These are phyloP conservation scores for Rynchops niger DNA, from an alignment of 2,113 vertebrate genomes.

Conservation along the genomic window DNA sequence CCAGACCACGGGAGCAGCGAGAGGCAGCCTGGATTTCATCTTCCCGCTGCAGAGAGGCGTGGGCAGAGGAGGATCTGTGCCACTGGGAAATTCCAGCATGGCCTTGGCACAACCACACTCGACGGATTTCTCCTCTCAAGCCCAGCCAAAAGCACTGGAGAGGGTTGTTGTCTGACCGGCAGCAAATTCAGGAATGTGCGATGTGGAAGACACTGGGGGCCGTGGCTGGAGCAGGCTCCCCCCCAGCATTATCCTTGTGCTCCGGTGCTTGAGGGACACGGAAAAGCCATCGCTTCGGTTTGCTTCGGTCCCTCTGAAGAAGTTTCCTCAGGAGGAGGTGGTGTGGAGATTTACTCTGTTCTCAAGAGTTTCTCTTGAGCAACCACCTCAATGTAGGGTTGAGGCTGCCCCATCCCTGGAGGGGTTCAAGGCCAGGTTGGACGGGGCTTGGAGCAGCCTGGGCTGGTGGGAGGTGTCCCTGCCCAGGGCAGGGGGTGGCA, in stretches of 20 bases:
- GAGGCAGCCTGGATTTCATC: not conserved
- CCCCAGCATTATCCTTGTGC: rapidly evolving
- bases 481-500: not conserved
- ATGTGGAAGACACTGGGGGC: not conserved
- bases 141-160: not conserved
- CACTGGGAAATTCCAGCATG: not conserved
- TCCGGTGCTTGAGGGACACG: rapidly evolving
- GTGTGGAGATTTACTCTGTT: not conserved
- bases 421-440: not conserved
- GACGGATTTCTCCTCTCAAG: not conserved
- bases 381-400: not conserved
- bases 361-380: not conserved
- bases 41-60: rapidly evolving
- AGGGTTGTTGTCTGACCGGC: not conserved
- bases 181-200: not conserved
- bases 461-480: too few species aligned
- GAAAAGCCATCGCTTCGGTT: not conserved
- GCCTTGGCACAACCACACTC: not conserved
- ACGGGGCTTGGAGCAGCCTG: not conserved
- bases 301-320: not conserved
- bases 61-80: not conserved
- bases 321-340: not conserved
- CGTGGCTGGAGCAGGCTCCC: not conserved
- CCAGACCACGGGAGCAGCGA: not conserved
- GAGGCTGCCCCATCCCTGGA: not conserved